These are phyloP conservation scores for Cichlasoma orientale DNA, from an alignment of 2,797 vertebrate species.

Conservation along the genomic window DNA sequence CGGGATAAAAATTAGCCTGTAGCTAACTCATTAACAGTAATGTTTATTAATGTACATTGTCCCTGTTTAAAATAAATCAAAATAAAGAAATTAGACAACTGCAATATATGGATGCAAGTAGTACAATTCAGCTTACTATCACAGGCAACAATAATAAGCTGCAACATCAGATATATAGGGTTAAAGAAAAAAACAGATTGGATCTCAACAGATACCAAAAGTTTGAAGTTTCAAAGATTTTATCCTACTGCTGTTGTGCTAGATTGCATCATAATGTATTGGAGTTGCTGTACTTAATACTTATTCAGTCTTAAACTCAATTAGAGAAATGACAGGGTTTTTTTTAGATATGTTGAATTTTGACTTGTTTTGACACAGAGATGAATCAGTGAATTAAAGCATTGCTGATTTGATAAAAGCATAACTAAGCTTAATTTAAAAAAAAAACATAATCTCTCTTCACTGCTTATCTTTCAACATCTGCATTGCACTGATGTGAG, in stretches of 20 bases:
- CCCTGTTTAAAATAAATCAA: neutral
- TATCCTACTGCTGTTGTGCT: neutral
- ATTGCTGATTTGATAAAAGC: neutral
- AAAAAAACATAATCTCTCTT: neutral
- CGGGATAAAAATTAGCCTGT: neutral
- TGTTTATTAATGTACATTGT: too few relatives aligned
- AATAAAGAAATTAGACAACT: neutral
- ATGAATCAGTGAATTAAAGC: neutral
- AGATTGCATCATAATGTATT: neutral
- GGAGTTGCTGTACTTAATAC: neutral
- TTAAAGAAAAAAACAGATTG: neutral
- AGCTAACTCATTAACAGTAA: too few relatives aligned
- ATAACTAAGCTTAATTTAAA: neutral
- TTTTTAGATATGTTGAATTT: neutral
- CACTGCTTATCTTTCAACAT: neutral
- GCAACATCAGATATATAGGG: neutral
- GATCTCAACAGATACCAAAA: neutral
- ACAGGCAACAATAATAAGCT: too few relatives aligned
- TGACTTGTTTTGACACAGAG: conserved; percentile 6
- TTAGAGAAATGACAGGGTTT: neutral
- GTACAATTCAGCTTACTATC: too few relatives aligned
- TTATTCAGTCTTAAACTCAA: neutral
- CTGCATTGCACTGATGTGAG: neutral
- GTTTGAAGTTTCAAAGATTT: neutral
- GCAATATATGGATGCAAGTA: too few relatives aligned